Conservation (phyloP, 2,888 invertebrate species). For the Cremastinae sp. region DNA sequence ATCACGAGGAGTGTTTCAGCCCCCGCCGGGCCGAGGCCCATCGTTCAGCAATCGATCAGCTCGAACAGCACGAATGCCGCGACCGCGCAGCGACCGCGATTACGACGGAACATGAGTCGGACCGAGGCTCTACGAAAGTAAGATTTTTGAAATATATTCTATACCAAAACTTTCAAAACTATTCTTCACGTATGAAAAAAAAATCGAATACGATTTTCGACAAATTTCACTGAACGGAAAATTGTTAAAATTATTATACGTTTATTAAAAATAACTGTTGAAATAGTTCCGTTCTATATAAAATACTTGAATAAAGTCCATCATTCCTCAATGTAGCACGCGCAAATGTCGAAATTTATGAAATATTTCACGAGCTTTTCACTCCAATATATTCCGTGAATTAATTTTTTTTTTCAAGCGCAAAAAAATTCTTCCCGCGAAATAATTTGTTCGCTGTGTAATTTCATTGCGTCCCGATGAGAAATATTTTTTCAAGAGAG, state of each 20-base stretch:
- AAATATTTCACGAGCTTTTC: conserved; percentile 15
- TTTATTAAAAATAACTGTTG: no score
- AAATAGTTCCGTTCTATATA: no score
- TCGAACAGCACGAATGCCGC: conserved; percentile 77
- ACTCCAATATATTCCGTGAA: background rate
- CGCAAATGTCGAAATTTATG: conserved; percentile 25
- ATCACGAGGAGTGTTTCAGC: conserved; percentile 75
- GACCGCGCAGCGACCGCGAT: conserved; percentile 80
- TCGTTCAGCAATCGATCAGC: conserved; percentile 71
- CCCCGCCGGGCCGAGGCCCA: conserved; percentile 74
- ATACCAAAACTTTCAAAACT: background rate
- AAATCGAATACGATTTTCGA: no score
- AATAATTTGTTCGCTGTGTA: background rate
- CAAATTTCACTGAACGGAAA: no score
- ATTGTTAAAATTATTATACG: no score
- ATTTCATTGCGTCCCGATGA: background rate
- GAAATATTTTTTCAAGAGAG: background rate
- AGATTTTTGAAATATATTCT: conserved; percentile 57
- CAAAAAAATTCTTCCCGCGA: background rate
- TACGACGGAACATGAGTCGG: conserved; percentile 80
- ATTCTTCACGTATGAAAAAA: background rate
- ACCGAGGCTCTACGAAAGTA: conserved; percentile 80
- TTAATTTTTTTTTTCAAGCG: conserved; percentile 12
- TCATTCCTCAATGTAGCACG: background rate
- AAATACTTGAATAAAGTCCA: no score